Base-by-base conservation (phyloP, 2,888 invertebrate species). In the Mactromeris polynyma region DNA sequence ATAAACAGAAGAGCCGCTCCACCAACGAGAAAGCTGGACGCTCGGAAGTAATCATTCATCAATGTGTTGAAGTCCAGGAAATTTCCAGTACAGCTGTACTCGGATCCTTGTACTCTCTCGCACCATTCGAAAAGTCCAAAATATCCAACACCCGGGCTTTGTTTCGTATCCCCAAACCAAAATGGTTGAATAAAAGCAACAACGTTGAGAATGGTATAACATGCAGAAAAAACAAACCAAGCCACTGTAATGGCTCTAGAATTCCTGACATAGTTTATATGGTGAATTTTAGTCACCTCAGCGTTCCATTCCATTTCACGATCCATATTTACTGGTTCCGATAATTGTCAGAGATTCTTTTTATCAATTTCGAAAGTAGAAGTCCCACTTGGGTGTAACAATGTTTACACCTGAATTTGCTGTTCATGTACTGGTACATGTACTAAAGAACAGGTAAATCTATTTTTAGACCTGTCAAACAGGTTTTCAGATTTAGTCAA, bases 201-300 rank as follows among this genome's bases (percentile, higher is more conserved):
- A 94, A 98, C 98, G 95, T 98, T 98, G 96, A 99, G 99, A 96
- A 99, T 99, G 93, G 99, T 98, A 97, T 99, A 99, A 97, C 99
- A 99, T 96, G 99, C 98, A 93, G 99, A 98, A 97, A 99, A 99
- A 96, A 99, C 98, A 91, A 98, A 99, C 99, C 99, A 99, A 94
- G 99, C 97, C 90, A 99, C 99, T 83, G 99, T 99, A 93, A 99
- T 98, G 82, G 99, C 99, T 87, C 97, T 94, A 81, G 97, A 97
- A 94, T 97, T 97, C 54, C 97, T 92, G 6, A 96, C 95, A 92
- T 97, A 97, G 83, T 95, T 95, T 33, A 93, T 94, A 92, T 96
- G 95, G 81, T 95, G 93, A 69, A 95, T 92, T 86, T 94, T 94
- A 9, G 94, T 95, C 85, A 95, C 92, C 79, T 95, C 95, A n/a